phyloP scores from a whole-genome alignment of 2,797 vertebrate genomes.

The Scleropages formosus region DNA sequence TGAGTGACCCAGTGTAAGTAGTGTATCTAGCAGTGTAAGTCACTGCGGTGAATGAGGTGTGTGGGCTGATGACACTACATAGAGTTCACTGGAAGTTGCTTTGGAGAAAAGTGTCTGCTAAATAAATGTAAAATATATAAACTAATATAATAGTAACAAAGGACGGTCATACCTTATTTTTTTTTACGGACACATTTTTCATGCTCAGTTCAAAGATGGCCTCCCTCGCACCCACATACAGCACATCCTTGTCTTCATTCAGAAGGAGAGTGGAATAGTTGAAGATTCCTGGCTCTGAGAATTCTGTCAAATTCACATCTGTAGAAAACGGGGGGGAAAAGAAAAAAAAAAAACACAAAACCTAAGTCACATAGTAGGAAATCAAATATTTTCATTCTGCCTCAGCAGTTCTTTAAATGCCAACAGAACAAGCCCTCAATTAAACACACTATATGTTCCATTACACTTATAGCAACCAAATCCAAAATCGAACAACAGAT shows the following conservation, averaged over 20 bases:
- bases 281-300: slow-evolving; percentile 80
- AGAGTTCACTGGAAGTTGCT: too few relatives aligned
- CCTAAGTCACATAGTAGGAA: too few relatives aligned
- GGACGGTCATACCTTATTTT: slow-evolving; percentile 74
- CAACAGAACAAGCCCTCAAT: neutral
- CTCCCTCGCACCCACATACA: slow-evolving; percentile 90
- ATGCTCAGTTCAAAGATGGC: slow-evolving; percentile 85
- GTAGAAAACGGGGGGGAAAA: slow-evolving; percentile 37
- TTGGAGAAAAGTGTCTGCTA: too few relatives aligned
- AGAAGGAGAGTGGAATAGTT: slow-evolving; percentile 92
- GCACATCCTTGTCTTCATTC: slow-evolving; percentile 72
- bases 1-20: too few relatives aligned
- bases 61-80: too few relatives aligned
- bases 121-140: neutral
- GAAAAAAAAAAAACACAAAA: neutral
- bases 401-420: neutral
- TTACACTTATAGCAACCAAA: neutral
- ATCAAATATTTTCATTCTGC: neutral
- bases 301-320: slow-evolving; percentile 84
- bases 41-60: too few relatives aligned
- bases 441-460: neutral
- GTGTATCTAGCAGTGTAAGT: too few relatives aligned
- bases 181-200: slow-evolving; percentile 74
- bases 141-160: neutral
- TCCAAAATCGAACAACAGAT: neutral